These are phyloP conservation scores for Sesia apiformis DNA, from an alignment of 2,888 invertebrate species.

Conservation along the genomic window DNA sequence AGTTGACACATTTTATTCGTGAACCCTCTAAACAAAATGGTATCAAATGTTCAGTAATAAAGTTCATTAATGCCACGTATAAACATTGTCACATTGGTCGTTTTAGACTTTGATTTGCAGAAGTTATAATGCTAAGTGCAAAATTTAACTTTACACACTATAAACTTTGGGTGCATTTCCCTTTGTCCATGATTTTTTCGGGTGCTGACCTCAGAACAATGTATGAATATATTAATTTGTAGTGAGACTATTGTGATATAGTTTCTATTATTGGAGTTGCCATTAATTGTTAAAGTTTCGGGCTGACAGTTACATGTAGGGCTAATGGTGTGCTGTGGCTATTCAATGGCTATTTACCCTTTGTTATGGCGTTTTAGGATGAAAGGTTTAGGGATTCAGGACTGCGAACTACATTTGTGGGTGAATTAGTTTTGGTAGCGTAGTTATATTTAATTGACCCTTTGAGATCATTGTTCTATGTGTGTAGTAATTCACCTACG, in stretches of 20 bases:
- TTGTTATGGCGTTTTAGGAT: slow-evolving; percentile 53
- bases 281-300: slow-evolving; percentile 62
- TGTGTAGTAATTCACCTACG: not conserved
- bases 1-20: too few relatives aligned
- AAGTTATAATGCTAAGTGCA: not conserved
- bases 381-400: slow-evolving; percentile 30
- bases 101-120: too few relatives aligned
- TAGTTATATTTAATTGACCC: slow-evolving; percentile 30
- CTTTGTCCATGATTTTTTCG: slow-evolving; percentile 23
- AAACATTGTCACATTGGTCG: too few relatives aligned
- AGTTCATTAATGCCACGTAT: too few relatives aligned
- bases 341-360: slow-evolving; percentile 51
- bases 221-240: slow-evolving; percentile 68
- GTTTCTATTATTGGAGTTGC: slow-evolving; percentile 60
- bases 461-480: slow-evolving; percentile 2
- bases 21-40: too few relatives aligned
- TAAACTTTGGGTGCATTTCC: slow-evolving; percentile 18
- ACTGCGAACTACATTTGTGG: slow-evolving; percentile 7
- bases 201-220: slow-evolving; percentile 41
- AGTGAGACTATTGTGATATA: slow-evolving; percentile 51
- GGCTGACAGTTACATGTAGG: slow-evolving; percentile 53
- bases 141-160: not conserved
- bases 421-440: slow-evolving; percentile 21
- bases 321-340: slow-evolving; percentile 54
- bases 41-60: too few relatives aligned